Evolutionary conservation across 37 sponge, comb jelly and placozoan species (phyloP).

Genomic region (Chondrilla cf. caribensis): DNA sequence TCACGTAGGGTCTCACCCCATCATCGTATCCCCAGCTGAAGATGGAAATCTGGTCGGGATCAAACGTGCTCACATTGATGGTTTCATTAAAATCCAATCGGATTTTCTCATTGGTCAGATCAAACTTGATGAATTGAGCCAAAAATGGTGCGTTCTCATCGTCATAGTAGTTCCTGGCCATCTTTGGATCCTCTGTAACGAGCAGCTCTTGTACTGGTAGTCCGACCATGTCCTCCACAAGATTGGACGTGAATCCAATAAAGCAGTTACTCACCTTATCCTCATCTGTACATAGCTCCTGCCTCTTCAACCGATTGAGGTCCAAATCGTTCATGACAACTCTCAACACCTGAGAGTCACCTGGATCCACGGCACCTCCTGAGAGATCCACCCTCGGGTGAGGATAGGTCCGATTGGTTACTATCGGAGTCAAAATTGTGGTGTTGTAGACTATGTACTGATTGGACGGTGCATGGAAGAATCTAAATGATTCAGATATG

Average conservation of each 20-base stretch:
- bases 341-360: constrained; percentile 51
- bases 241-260: constrained; percentile 44
- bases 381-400: constrained; percentile 55
- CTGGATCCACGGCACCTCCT: constrained; percentile 44
- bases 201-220: constrained; percentile 34
- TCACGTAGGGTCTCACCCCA: constrained; percentile 25
- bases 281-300: constrained; percentile 71
- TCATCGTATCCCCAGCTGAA: constrained; percentile 77
- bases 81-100: constrained; percentile 73
- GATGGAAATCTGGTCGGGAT: constrained; percentile 80
- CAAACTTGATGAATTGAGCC: constrained; percentile 61
- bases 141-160: constrained; percentile 61
- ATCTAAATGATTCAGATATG: background rate
- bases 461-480: background rate
- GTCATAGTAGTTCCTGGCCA: constrained; percentile 54
- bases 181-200: constrained; percentile 21
- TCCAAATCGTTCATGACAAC: constrained; percentile 53
- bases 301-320: constrained; percentile 72
- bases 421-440: background rate
- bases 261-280: constrained; percentile 59
- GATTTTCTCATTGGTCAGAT: constrained; percentile 48
- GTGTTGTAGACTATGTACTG: background rate
- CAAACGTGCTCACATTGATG: constrained; percentile 79
- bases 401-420: constrained; percentile 27
- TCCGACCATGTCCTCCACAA: constrained; percentile 70